Conservation (phyloP, 2,888 invertebrate species). For the Leptothorax acervorum region DNA sequence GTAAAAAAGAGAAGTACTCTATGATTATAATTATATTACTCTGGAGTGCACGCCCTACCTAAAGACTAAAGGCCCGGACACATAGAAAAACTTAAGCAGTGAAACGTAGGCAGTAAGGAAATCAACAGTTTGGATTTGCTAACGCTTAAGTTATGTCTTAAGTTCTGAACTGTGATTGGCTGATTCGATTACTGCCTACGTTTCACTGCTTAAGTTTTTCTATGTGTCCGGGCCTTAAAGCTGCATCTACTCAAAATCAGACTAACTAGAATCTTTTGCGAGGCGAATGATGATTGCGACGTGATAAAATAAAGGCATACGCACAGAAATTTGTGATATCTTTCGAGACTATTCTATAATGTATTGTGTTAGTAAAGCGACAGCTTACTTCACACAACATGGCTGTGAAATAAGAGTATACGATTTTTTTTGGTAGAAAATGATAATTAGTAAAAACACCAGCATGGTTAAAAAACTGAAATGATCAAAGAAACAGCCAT, state of each 20-base stretch:
- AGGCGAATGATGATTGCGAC: slow-evolving; percentile 10
- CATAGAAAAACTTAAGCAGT: no score
- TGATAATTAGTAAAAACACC: slow-evolving; percentile 77
- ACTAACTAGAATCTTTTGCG: slow-evolving; percentile 22
- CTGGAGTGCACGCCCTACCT: slow-evolving; percentile 59
- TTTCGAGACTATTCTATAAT: slow-evolving; percentile 41
- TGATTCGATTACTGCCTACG: no score
- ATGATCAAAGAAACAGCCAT: slow-evolving; percentile 82
- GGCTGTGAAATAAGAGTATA: slow-evolving; percentile 83
- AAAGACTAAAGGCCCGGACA: neutral
- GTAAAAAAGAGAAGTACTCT: slow-evolving; percentile 6
- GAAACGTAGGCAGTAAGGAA: no score
- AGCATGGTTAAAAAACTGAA: slow-evolving; percentile 66
- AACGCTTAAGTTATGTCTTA: no score
- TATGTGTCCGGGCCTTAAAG: neutral
- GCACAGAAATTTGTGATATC: neutral
- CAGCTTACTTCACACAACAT: slow-evolving; percentile 86
- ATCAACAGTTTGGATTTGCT: no score
- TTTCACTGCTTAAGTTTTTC: no score
- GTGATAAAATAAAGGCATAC: slow-evolving; percentile 25
- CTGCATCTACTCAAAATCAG: slow-evolving; percentile 40
- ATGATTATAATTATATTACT: slow-evolving; percentile 13
- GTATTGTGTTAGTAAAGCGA: slow-evolving; percentile 79
- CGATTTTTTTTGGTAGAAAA: slow-evolving; percentile 68
- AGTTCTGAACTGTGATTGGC: no score